Evolutionary conservation across 2,797 vertebrate species (phyloP), one percentile per base, ranked within the genome.

Genomic region (Atherinosoma microstoma): DNA sequence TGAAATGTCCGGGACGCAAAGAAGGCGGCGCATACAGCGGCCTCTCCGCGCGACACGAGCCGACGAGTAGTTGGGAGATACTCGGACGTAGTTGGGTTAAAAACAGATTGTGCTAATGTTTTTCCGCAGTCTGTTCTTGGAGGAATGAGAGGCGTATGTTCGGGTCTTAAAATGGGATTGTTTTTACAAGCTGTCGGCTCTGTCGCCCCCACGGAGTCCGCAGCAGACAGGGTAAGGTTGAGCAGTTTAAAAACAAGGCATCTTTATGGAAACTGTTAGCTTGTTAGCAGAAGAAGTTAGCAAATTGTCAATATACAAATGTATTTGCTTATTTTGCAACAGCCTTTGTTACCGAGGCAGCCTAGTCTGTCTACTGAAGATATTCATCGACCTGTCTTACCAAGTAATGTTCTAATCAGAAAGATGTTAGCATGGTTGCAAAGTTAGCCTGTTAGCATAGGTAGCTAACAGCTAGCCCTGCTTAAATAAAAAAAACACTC

Each of bases 131-230:
- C 64, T 64, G 66, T 56, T 70, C 42, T 75, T 7, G 83, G 89
- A 91, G 90, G 85, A 87, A 93, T 92, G 91, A 89, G 74, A 90
- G 84, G 73, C 74, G 80, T 58, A 15, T 85, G 86, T 51, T 62
- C 30, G 74, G 83, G 81, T 82, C 73, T 91, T 2, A 90, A 90
- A 61, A 96, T 96, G 94, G 93, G 93, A 79, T 76, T 95, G 84
- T 94, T 96, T 87, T 76, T 95, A 78, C 91, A 94, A 79, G 76
- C 87, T n/a, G 91, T 89, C 2, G 93, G 86, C 84, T 89, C 93
- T 70, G 92, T 92, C 86, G 87, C 70, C 82, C 92, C 93, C 80
- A 93, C 94, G 54, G 92, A 93, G 84, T 74, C 92, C 47, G 79
- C 89, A 24, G 80, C 76, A 49, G 89, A 93, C 68, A 79, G 88